A percentile compares a stretch with the other conserved stretches of the same genome.
These are phyloP conservation scores for Leptinotarsa texana DNA, from an alignment of 1,140 invertebrate species.

Conservation along the genomic window DNA sequence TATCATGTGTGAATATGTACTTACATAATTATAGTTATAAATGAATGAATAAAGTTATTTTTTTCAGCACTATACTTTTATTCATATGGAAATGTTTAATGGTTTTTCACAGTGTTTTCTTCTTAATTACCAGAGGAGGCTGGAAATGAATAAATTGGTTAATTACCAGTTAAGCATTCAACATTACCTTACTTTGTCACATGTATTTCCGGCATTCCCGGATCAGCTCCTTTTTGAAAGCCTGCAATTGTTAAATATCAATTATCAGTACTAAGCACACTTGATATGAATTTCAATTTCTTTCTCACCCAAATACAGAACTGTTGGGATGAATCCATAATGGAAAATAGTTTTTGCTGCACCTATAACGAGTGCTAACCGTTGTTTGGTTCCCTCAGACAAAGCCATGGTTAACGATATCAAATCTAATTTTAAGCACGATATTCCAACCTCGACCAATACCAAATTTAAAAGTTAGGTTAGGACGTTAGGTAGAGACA, in stretches of 20 bases:
- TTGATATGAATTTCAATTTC: constrained; percentile 17
- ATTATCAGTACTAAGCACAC: neutral
- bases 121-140: constrained; percentile 38
- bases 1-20: too few relatives aligned
- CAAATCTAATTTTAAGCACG: too few relatives aligned
- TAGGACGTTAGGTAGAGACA: too few relatives aligned
- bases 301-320: constrained; percentile 68
- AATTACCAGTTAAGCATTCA: too few relatives aligned
- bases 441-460: too few relatives aligned
- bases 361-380: constrained; percentile 63
- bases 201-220: constrained; percentile 64
- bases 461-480: too few relatives aligned
- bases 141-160: constrained; percentile 23
- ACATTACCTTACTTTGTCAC: constrained; percentile 58
- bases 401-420: constrained; percentile 40
- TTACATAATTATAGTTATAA: too few relatives aligned
- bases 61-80: neutral
- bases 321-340: constrained; percentile 70
- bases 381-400: constrained; percentile 61
- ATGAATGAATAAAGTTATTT: neutral
- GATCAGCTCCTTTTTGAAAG: constrained; percentile 66
- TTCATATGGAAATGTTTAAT: too few relatives aligned
- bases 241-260: constrained; percentile 54
- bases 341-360: constrained; percentile 66
- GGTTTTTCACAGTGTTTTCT: too few relatives aligned